Conservation (phyloP, 1,140 invertebrate genomes). For the Chironomus tepperi region DNA sequence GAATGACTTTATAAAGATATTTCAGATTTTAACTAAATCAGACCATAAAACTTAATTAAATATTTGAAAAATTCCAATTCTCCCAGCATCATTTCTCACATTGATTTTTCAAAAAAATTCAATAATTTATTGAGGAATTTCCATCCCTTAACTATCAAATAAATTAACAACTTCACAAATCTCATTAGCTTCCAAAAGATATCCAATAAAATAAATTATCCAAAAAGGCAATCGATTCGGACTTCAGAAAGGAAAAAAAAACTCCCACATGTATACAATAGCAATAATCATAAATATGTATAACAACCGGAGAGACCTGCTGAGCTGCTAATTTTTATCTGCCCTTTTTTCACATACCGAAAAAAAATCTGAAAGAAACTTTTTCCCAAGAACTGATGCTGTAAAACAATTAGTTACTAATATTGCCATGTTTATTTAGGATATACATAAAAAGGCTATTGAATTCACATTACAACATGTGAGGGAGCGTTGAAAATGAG, state of each 20-base stretch:
- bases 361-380: not conserved
- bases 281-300: not conserved
- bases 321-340: constrained; percentile 19
- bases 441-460: not conserved
- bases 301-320: not conserved
- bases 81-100: too few relatives aligned
- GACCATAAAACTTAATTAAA: too few relatives aligned
- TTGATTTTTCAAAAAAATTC: too few relatives aligned
- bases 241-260: not conserved
- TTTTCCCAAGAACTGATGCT: not conserved
- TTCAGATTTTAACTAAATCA: too few relatives aligned
- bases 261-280: not conserved
- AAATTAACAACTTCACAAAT: too few relatives aligned
- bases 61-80: too few relatives aligned
- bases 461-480: constrained; percentile 1
- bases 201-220: too few relatives aligned
- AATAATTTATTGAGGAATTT: too few relatives aligned
- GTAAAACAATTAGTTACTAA: constrained; percentile 5
- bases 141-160: too few relatives aligned
- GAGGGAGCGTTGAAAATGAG: constrained; percentile 1
- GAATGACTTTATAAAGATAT: too few relatives aligned
- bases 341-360: constrained; percentile 16
- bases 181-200: too few relatives aligned
- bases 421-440: constrained; percentile 3
- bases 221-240: too few relatives aligned